Conservation (phyloP, 2,113 vertebrate genomes). For the Junco hyemalis region DNA sequence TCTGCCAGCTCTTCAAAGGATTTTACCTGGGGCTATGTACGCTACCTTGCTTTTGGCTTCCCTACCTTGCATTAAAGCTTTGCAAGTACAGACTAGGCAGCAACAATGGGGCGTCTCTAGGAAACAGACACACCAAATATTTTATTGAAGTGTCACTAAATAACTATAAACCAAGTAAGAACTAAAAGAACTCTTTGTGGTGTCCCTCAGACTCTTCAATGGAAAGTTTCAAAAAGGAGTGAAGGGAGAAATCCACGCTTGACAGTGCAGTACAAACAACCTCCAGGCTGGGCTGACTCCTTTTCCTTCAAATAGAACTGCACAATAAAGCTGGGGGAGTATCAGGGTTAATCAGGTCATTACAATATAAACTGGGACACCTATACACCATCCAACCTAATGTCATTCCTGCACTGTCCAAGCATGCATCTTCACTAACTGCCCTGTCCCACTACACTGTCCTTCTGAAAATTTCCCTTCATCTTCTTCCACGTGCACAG, state of each 20-base stretch:
- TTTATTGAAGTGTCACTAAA: constrained; percentile 69
- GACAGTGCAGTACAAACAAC: background rate
- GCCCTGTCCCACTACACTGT: background rate
- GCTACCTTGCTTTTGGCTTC: constrained; percentile 72
- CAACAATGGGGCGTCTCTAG: constrained; percentile 68
- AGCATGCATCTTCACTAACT: background rate
- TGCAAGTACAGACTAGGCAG: constrained; percentile 75
- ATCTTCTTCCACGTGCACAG: background rate
- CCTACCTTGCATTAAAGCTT: constrained; percentile 45
- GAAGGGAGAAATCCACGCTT: background rate
- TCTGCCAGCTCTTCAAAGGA: constrained; percentile 76
- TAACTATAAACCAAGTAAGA: constrained; percentile 32
- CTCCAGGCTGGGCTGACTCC: background rate
- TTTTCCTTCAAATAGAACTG: background rate
- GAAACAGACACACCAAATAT: constrained; percentile 72
- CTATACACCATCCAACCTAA: background rate
- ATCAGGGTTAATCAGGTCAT: background rate
- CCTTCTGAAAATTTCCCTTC: background rate
- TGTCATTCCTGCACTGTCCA: background rate
- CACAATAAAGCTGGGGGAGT: background rate
- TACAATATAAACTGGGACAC: background rate
- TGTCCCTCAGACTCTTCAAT: background rate
- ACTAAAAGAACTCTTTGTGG: background rate
- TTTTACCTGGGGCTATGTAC: constrained; percentile 74
- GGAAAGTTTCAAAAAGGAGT: background rate